These are phyloP conservation scores for Meiosimyza platycephala DNA, from an alignment of 2,888 invertebrate species.

Conservation along the genomic window DNA sequence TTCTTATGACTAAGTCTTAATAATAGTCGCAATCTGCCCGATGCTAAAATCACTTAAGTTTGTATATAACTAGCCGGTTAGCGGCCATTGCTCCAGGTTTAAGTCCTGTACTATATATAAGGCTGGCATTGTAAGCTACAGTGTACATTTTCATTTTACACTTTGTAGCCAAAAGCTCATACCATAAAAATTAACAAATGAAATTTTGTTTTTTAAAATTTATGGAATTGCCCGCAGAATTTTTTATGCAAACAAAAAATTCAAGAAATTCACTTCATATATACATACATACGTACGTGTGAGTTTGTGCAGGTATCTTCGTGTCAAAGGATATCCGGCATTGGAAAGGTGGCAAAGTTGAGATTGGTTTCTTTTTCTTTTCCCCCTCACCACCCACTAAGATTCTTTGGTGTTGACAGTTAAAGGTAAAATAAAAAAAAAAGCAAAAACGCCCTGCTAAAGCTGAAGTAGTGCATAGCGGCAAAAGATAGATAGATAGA, in stretches of 20 bases:
- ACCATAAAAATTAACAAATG: neutral
- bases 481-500: neutral
- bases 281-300: slow-evolving; percentile 7
- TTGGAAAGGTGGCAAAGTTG: neutral
- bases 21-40: no score
- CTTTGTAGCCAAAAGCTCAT: no score
- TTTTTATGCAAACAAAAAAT: slow-evolving; percentile 13
- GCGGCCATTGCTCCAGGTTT: no score
- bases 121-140: no score
- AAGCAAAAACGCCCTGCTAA: no score
- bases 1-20: no score
- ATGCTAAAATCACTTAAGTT: no score
- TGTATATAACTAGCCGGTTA: no score
- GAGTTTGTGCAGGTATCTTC: neutral
- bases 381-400: neutral
- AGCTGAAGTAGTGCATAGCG: neutral
- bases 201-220: neutral
- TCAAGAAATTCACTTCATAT: slow-evolving; percentile 6
- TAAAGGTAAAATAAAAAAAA: neutral
- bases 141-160: no score
- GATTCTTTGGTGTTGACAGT: neutral
- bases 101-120: no score
- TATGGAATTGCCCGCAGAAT: neutral
- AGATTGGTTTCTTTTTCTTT: slow-evolving; percentile 9
- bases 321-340: slow-evolving; percentile 22